These are phyloP conservation scores for Botia almorhae DNA, from an alignment of 2,797 vertebrate genomes.

Conservation along the genomic window DNA sequence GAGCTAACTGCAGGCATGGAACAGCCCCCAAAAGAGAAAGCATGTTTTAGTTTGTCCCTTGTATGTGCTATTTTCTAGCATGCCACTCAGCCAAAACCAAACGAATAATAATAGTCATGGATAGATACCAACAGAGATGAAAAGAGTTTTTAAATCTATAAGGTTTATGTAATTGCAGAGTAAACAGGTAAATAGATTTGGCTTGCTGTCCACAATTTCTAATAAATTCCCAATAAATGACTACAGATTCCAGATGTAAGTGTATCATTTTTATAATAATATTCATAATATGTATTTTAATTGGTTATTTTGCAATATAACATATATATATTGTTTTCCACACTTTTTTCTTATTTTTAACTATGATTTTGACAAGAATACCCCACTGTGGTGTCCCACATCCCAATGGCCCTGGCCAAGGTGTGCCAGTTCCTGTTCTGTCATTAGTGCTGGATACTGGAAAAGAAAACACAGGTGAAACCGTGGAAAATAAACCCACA, in stretches of 20 bases:
- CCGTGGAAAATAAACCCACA: conserved; percentile 41
- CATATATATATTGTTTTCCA: background rate
- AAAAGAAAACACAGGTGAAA: conserved; percentile 53
- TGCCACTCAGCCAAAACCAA: background rate
- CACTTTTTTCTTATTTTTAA: conserved; percentile 1
- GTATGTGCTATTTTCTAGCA: conserved; percentile 54
- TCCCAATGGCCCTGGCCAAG: conserved; percentile 29
- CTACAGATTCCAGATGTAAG: background rate
- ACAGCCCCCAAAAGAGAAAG: conserved; percentile 57
- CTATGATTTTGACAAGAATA: background rate
- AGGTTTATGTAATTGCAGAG: background rate
- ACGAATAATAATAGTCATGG: conserved; percentile 1
- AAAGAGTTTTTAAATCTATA: background rate
- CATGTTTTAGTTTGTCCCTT: conserved; percentile 52
- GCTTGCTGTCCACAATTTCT: too few species aligned
- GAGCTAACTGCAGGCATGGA: conserved; percentile 55
- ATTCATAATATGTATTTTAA: background rate
- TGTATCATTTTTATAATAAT: background rate
- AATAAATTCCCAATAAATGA: background rate
- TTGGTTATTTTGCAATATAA: background rate
- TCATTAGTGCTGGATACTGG: conserved; percentile 43
- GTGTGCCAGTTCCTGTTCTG: conserved; percentile 59
- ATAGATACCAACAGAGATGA: background rate
- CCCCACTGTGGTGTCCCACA: background rate
- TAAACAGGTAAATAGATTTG: too few species aligned